A percentile compares a stretch with the other conserved stretches of the same genome.
phyloP scores from a whole-genome alignment of 92 coral and sea anemone species.

The Micromussa lordhowensis region DNA sequence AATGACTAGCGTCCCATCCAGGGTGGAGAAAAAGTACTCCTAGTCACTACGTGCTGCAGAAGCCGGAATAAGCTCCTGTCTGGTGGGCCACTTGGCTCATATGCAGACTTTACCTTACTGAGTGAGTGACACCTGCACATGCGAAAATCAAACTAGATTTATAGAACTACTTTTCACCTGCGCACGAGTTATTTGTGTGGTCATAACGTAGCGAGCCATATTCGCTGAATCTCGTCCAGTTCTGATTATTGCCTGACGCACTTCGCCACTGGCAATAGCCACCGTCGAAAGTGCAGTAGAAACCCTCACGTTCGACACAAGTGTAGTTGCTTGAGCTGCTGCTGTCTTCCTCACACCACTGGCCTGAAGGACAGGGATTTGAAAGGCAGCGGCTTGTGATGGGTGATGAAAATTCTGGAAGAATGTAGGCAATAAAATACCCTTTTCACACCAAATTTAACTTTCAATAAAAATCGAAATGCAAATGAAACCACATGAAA shows the following conservation, averaged over 20 bases:
- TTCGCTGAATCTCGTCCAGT: background rate
- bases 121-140: background rate
- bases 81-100: no score
- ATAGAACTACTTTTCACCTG: background rate
- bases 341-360: constrained; percentile 20
- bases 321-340: constrained; percentile 2
- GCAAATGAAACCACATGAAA: background rate
- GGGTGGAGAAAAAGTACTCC: no score
- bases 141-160: background rate
- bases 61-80: no score
- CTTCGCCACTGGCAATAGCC: constrained; percentile 15
- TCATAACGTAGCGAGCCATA: constrained; percentile 30
- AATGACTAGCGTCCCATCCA: no score
- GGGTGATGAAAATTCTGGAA: constrained; percentile 27
- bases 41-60: no score
- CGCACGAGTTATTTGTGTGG: constrained; percentile 8
- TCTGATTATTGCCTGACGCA: background rate
- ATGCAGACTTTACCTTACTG: no score
- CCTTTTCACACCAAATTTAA: background rate
- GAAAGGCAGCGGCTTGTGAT: constrained; percentile 25
- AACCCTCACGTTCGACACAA: constrained; percentile 13
- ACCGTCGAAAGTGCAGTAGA: constrained; percentile 24
- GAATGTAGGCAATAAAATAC: background rate
- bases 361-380: constrained; percentile 20
- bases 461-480: background rate